Percentiles rank a stretch among this genome's conserved stretches.
Evolutionary conservation across 2,797 vertebrate species (phyloP).

Genomic region (Potorous gilbertii): DNA sequence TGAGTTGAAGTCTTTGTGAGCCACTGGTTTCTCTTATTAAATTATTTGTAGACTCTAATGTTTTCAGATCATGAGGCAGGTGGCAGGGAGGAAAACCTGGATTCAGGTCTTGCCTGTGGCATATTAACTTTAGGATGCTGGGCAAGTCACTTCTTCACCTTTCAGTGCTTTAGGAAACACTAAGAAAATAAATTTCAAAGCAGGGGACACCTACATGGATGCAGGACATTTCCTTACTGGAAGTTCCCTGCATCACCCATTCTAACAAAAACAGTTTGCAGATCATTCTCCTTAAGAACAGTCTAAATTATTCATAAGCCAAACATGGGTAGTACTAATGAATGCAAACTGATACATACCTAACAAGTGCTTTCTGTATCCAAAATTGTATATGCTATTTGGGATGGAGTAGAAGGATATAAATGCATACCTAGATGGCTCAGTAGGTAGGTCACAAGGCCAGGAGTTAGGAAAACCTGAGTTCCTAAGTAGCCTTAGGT

Average conservation of each 20-base stretch:
- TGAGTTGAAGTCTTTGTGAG: background rate
- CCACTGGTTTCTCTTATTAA: conserved; percentile 11
- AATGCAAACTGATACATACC: background rate
- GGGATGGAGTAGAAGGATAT: background rate
- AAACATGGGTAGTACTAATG: background rate
- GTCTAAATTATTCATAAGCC: background rate
- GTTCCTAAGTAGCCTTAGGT: background rate
- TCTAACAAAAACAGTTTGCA: background rate
- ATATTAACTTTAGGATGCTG: background rate
- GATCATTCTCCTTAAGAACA: background rate
- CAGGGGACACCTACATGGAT: background rate
- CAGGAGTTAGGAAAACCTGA: background rate
- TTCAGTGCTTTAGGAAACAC: background rate
- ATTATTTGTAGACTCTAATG: background rate
- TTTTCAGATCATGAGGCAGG: background rate
- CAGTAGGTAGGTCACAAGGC: background rate
- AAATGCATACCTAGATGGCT: background rate
- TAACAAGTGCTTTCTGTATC: background rate
- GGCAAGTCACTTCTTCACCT: background rate
- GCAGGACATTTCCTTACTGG: background rate
- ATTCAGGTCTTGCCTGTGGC: background rate
- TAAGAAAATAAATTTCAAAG: background rate
- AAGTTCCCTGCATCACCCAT: background rate
- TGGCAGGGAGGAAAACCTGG: background rate
- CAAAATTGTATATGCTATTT: background rate